A percentile compares a stretch with the other conserved stretches of the same genome.
phyloP scores from a whole-genome alignment of 2,113 vertebrate species.

The Piaya cayana region DNA sequence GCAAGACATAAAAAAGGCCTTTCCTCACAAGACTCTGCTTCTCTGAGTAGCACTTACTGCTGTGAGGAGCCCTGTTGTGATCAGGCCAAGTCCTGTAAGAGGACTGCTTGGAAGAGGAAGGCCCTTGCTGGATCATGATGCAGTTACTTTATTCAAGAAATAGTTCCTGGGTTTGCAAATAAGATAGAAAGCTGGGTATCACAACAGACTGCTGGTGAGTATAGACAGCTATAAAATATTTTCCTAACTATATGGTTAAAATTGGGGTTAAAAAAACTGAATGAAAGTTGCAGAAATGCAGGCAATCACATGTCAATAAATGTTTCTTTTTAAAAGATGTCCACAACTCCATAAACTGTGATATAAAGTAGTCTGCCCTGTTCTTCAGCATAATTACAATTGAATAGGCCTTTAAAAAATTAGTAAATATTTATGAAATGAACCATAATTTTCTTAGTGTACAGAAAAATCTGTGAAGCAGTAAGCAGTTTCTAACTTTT shows the following conservation, averaged over 20 bases:
- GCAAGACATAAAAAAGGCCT: slow-evolving; percentile 9
- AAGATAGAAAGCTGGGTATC: not conserved
- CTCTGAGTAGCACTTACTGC: not conserved
- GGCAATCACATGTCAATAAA: not conserved
- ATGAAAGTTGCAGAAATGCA: not conserved
- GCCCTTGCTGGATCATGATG: not conserved
- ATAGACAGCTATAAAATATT: not conserved
- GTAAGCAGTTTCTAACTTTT: not conserved
- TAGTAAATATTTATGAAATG: slow-evolving; percentile 19
- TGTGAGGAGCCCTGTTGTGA: not conserved
- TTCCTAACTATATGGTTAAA: not conserved
- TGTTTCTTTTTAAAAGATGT: not conserved
- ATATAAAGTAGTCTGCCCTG: not conserved
- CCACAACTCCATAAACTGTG: not conserved
- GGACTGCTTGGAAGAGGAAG: not conserved
- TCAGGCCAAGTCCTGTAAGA: not conserved
- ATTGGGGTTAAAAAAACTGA: not conserved
- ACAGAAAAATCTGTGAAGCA: not conserved
- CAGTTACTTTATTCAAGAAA: not conserved
- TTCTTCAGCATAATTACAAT: slow-evolving; percentile 9
- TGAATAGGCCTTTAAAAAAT: not conserved
- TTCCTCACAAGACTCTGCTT: not conserved
- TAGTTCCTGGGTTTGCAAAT: slow-evolving; percentile 1
- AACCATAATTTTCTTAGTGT: not conserved
- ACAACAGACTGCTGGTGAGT: not conserved